phyloP scores from a whole-genome alignment of 2,888 invertebrate genomes.

The Sturmia bella region DNA sequence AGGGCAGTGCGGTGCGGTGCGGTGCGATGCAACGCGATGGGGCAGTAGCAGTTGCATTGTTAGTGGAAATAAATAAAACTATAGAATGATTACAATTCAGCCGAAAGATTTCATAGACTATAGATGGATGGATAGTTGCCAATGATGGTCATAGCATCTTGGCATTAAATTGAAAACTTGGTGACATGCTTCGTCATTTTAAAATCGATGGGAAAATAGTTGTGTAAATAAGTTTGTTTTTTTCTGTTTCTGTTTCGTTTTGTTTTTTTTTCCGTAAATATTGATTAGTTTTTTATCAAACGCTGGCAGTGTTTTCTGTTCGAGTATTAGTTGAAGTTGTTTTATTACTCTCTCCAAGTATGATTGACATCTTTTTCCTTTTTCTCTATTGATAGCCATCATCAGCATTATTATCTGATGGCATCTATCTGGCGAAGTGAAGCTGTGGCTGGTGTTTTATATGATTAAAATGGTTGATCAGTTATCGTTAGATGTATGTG shows the following conservation, averaged over 20 bases:
- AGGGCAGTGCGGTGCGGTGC: background rate
- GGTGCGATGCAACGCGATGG: background rate
- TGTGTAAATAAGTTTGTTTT: conserved; percentile 64
- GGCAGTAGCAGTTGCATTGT: background rate
- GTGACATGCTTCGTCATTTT: conserved; percentile 69
- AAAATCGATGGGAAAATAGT: conserved; percentile 70
- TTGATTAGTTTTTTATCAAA: conserved; percentile 35
- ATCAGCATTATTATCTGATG: conserved; percentile 36
- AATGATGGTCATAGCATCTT: conserved; percentile 66
- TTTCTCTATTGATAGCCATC: conserved; percentile 60
- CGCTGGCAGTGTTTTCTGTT: background rate
- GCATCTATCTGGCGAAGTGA: background rate
- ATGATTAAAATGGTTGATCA: conserved; percentile 36
- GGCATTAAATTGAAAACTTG: conserved; percentile 50
- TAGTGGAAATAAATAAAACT: conserved; percentile 34
- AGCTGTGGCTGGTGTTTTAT: conserved; percentile 13
- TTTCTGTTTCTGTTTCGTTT: conserved; percentile 38
- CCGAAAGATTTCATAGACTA: conserved; percentile 42
- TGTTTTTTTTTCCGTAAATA: conserved; percentile 31
- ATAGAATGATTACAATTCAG: conserved; percentile 55
- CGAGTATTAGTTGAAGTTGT: conserved; percentile 2
- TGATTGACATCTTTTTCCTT: conserved; percentile 68
- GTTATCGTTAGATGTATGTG: background rate
- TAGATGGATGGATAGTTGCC: conserved; percentile 61
- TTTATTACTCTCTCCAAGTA: conserved; percentile 36